Conservation (phyloP, 2,888 invertebrate genomes). For the Slavum lentiscoides region DNA sequence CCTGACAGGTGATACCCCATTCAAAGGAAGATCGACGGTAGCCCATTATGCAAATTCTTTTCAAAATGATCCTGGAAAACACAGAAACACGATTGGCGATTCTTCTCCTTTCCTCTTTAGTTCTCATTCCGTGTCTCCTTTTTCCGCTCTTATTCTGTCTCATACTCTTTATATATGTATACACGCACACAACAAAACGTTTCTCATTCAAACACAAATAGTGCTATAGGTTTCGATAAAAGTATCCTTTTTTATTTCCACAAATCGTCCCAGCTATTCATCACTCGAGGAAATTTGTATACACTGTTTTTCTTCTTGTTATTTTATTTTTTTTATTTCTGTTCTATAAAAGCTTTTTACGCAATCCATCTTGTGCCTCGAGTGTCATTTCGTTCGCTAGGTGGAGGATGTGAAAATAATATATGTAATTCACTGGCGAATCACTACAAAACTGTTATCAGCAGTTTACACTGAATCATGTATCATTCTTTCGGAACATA, state of each 20-base stretch:
- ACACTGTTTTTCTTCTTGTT: slow-evolving; percentile 43
- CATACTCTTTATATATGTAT: background rate
- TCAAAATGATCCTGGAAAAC: slow-evolving; percentile 46
- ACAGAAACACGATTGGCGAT: slow-evolving; percentile 48
- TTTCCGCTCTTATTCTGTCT: slow-evolving; percentile 34
- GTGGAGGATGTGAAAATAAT: slow-evolving; percentile 41
- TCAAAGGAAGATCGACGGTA: slow-evolving; percentile 48
- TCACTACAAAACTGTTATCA: slow-evolving; percentile 49
- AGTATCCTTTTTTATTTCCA: slow-evolving; percentile 46
- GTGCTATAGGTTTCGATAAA: slow-evolving; percentile 50
- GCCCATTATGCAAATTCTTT: slow-evolving; percentile 50
- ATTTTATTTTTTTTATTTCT: slow-evolving; percentile 23
- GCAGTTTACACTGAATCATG: slow-evolving; percentile 9
- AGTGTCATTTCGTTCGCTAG: slow-evolving; percentile 37
- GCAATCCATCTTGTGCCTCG: slow-evolving; percentile 46
- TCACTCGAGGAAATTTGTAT: slow-evolving; percentile 49
- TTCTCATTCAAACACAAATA: slow-evolving; percentile 44
- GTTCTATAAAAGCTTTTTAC: slow-evolving; percentile 49
- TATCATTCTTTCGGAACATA: slow-evolving; percentile 26
- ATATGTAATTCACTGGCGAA: slow-evolving; percentile 50
- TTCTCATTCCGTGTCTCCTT: slow-evolving; percentile 26
- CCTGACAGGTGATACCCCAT: slow-evolving; percentile 44
- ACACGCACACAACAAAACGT: slow-evolving; percentile 24
- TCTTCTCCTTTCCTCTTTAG: slow-evolving; percentile 40
- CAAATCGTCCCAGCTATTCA: slow-evolving; percentile 51